Evolutionary conservation across 2,888 invertebrate genomes (phyloP).

Genomic region (Brenthis hecate): DNA sequence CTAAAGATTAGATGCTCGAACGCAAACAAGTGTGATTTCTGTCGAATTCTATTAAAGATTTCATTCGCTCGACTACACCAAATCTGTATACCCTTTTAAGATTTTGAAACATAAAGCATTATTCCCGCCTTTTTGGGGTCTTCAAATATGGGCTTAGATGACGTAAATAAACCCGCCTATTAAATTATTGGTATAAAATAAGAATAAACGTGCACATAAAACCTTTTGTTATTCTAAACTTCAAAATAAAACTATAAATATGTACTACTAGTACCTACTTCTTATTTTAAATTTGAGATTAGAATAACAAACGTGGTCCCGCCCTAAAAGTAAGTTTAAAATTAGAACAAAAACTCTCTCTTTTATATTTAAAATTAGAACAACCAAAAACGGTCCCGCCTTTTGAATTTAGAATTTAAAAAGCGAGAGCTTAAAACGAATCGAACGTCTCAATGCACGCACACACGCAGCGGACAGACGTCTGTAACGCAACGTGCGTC

Average conservation of each 20-base stretch:
- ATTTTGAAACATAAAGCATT: conserved; percentile 6
- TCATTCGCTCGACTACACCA: conserved; percentile 16
- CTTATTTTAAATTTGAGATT: conserved; percentile 15
- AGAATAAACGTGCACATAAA: too few species aligned
- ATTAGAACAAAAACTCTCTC: conserved; percentile 12
- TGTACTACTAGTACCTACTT: not conserved
- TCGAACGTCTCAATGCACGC: conserved; percentile 50
- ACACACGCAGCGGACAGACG: conserved; percentile 40
- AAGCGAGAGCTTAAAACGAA: conserved; percentile 42
- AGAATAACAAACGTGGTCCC: conserved; percentile 5
- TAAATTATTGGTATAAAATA: not conserved
- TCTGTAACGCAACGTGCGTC: conserved; percentile 40
- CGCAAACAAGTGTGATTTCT: conserved; percentile 30
- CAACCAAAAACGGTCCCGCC: conserved; percentile 25
- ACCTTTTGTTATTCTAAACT: too few species aligned
- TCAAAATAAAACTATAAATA: not conserved
- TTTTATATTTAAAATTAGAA: conserved; percentile 21
- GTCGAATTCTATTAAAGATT: conserved; percentile 29
- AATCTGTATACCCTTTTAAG: conserved; percentile 21
- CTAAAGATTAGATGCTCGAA: conserved; percentile 32
- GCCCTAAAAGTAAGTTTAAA: conserved; percentile 10
- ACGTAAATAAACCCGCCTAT: conserved; percentile 2
- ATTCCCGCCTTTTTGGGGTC: conserved; percentile 24
- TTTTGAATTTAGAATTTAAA: conserved; percentile 42
- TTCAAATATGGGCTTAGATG: conserved; percentile 17